Evolutionary conservation across 1,140 invertebrate genomes (phyloP), one percentile per base, ranked within the genome.

Genomic region (Brachionus manjavacas): DNA sequence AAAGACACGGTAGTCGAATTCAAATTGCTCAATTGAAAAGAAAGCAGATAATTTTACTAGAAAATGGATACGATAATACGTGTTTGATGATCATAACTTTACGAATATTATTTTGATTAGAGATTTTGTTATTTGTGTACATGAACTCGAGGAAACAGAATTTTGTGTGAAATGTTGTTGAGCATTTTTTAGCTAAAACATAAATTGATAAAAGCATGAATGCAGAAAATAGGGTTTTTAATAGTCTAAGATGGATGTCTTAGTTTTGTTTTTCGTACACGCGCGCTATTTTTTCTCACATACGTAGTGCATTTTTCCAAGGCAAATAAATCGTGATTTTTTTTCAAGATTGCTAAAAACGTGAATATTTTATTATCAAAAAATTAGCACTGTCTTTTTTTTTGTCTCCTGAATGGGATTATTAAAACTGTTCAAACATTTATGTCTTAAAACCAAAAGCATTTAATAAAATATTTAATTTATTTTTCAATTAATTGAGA

Each of bases 131-230:
- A 68, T 68, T 68, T 9, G 28, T 68, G 66, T 68, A 68, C 23
- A 68, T n/a, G 66, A 31, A 16, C n/a, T 68, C 25, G 66, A 68
- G 66, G 66, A 68, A 68, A 28, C 66, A 12, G 31, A 28, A 68
- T 35, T 68, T 14, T 68, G 66, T 31, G 66, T 31, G 25, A 31
- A 31, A 31, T 31, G 60, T 31, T 31, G 35, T 11, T 68, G 25
- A 39, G 4, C 9, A 68, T n/a, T 68, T 68, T 31, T 31, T 28
- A 25, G 31, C 11, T 31, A 3, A 68, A 68, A 64, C 4, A 4
- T 28, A 68, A 68, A 68, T 68, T 31, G 23, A 68, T 64, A 68
- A 68, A 68, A 68, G n/a, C 66, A 68, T 68, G 31, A 39, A 14
- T 68, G 66, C 66, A 68, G 66, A 68, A 39, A 60, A 20, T 60